Percentiles rank a stretch among this genome's conserved stretches.
These are phyloP conservation scores for Muntiacus muntjak DNA, from an alignment of 2,113 vertebrate species.

Conservation along the genomic window DNA sequence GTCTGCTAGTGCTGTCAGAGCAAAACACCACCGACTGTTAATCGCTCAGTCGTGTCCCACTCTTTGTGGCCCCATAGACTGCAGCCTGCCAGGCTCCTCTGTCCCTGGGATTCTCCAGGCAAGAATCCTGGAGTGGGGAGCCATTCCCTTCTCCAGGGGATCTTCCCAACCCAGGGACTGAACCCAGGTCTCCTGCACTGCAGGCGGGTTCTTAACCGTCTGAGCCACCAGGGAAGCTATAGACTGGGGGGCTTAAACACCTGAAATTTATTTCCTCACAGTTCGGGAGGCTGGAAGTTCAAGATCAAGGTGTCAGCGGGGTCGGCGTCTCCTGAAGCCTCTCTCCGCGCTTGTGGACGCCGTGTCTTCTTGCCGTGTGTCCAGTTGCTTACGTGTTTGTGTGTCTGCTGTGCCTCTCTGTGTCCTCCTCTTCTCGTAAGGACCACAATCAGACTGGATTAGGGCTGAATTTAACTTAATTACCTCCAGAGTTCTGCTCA, in stretches of 20 bases:
- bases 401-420: background rate
- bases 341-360: background rate
- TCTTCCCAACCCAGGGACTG: background rate
- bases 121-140: rapidly evolving
- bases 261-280: background rate
- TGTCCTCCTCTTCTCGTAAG: background rate
- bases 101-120: background rate
- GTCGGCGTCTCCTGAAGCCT: background rate
- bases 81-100: rapidly evolving
- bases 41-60: background rate
- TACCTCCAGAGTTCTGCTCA: background rate
- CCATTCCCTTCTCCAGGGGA: background rate
- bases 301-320: background rate
- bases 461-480: background rate
- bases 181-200: background rate
- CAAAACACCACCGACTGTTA: rapidly evolving
- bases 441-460: background rate
- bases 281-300: background rate
- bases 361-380: background rate
- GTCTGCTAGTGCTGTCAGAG: background rate
- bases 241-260: background rate
- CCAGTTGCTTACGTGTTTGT: background rate
- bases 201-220: rapidly evolving
- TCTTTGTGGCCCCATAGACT: background rate
- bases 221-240: background rate